Percentiles rank a stretch among this genome's conserved stretches.
These are phyloP conservation scores for Epistrophe eligans DNA, from an alignment of 2,888 invertebrate species.

Conservation along the genomic window DNA sequence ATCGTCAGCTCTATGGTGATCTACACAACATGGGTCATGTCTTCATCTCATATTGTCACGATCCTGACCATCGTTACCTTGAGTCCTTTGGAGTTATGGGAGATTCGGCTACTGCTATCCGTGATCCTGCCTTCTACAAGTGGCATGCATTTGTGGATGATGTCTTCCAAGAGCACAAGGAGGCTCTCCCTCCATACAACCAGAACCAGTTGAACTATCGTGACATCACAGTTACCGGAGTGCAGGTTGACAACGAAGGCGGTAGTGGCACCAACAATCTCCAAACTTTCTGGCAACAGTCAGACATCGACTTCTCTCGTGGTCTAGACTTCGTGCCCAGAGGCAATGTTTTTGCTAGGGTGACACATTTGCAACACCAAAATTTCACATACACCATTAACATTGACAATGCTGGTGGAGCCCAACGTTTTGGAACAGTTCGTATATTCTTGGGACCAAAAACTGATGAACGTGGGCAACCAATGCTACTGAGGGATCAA, in stretches of 20 bases:
- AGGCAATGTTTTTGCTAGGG: constrained; percentile 88
- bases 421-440: constrained; percentile 86
- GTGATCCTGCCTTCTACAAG: constrained; percentile 94
- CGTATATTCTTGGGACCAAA: constrained; percentile 89
- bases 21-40: constrained; percentile 93
- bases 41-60: constrained; percentile 88
- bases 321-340: constrained; percentile 91
- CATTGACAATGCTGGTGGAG: constrained; percentile 85
- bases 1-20: constrained; percentile 89
- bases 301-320: constrained; percentile 89
- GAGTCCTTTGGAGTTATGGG: constrained; percentile 92
- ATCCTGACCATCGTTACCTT: constrained; percentile 89
- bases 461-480: constrained; percentile 87
- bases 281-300: constrained; percentile 91
- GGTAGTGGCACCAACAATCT: constrained; percentile 19
- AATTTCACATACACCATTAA: constrained; percentile 88
- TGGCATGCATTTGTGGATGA: constrained; percentile 92
- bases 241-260: constrained; percentile 15
- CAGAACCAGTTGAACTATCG: constrained; percentile 83
- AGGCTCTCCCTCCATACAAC: constrained; percentile 86
- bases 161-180: constrained; percentile 90
- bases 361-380: constrained; percentile 91
- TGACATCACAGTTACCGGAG: not conserved
- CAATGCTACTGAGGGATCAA: constrained; percentile 86
- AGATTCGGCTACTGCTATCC: constrained; percentile 92